Percentiles rank a stretch among this genome's conserved stretches.
Evolutionary conservation across 2,797 vertebrate genomes (phyloP).

Genomic region (Sparus aurata): DNA sequence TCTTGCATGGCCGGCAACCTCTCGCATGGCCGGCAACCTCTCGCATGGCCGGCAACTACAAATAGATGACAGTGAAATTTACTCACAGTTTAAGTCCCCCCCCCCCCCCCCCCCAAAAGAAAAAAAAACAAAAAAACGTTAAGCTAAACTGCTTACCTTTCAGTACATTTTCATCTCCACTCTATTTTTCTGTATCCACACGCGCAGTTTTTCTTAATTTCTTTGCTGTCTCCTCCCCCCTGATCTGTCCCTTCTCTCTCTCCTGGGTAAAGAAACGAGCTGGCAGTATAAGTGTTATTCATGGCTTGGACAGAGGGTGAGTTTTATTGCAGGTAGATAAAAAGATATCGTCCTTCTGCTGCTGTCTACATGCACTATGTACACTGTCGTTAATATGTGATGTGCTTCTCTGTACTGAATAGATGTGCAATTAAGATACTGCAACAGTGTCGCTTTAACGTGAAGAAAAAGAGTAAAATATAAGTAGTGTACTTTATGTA

Average conservation of each 20-base stretch:
- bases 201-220: constrained; percentile 64
- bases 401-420: constrained; percentile 73
- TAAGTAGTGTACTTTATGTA: constrained; percentile 58
- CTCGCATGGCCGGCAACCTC: background rate
- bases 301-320: constrained; percentile 78
- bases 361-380: constrained; percentile 75
- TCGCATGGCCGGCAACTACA: background rate
- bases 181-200: constrained; percentile 24
- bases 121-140: background rate
- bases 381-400: constrained; percentile 73
- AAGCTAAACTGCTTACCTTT: background rate
- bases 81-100: background rate
- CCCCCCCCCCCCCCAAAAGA: too few species aligned
- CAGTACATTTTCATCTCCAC: background rate
- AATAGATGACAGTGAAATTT: background rate
- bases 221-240: constrained; percentile 39
- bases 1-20: background rate
- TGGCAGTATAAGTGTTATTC: constrained; percentile 76
- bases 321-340: constrained; percentile 79
- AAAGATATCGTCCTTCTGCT: constrained; percentile 80
- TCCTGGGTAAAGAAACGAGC: constrained; percentile 59
- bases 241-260: constrained; percentile 13
- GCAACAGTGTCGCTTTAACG: constrained; percentile 53
- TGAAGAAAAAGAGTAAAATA: constrained; percentile 52
- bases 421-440: constrained; percentile 68